Evolutionary conservation across 2,797 vertebrate genomes (phyloP), one percentile per base, ranked within the genome.

Genomic region (Mastacembelus armatus): DNA sequence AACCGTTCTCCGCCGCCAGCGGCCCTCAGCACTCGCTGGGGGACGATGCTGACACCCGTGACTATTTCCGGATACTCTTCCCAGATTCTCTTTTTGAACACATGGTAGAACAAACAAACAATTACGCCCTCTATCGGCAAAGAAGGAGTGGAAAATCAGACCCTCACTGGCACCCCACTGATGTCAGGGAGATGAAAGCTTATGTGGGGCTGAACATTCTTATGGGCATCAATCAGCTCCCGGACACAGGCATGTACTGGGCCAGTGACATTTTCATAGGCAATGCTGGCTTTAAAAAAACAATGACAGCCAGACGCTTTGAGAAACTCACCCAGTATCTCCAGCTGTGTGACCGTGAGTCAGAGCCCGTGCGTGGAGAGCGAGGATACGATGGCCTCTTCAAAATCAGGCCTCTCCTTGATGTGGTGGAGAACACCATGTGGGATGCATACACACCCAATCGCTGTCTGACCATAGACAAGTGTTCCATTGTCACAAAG

Each of bases 101-200:
- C 92, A 95, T 95, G 92, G 94, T 95, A 83, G 93, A 94, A 93
- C 94, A 95, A 94, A 95, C 94, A 93, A 95, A 95, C 91, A 95
- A 92, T 87, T 94, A 95, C 92, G 94, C 94, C 92, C 90, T 94
- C 91, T 95, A 94, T 83, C 93, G 94, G 91, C 94, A 95, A 70
- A 93, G 92, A 88, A 92, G 90, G 88, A 92, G 92, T 26, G 94
- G 94, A 44, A 94, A 94, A 67, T 88, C 92, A 78, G 94, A 95
- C 88, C 85, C 94, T 69, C 92, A 93, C 88, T 95, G 94, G 94
- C 93, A 94, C 86, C 94, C 94, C 45, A 95, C 94, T 74, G 93
- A 94, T 87, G 85, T 93, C 24, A 92, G 93, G 42, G 94, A 95
- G 89, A 95, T 95, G 91, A 92, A 80, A 72, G 94, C 94, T 6